Evolutionary conservation across 2,113 vertebrate species (phyloP).

Genomic region (Helogale parvula): DNA sequence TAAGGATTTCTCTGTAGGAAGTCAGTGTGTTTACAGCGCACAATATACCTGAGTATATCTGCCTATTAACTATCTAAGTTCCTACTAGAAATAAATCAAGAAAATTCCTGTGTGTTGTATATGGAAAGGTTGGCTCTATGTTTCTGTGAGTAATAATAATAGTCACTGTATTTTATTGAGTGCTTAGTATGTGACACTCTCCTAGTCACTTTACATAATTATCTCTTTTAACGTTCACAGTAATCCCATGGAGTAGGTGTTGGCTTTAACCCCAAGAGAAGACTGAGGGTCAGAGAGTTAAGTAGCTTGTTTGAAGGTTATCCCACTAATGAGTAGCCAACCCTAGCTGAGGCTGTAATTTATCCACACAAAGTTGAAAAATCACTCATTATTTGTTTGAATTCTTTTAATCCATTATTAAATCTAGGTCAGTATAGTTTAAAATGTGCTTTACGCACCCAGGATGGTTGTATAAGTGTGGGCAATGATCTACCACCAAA

Average conservation of each 20-base stretch:
- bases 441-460: not conserved
- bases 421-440: not conserved
- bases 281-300: not conserved
- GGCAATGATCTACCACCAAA: not conserved
- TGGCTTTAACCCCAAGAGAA: conserved; percentile 2
- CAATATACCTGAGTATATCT: not conserved
- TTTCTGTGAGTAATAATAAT: not conserved
- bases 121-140: not conserved
- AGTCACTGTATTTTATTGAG: not conserved
- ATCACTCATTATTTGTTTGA: not conserved
- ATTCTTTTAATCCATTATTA: not conserved
- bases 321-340: not conserved
- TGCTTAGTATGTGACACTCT: not conserved
- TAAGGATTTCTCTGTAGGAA: not conserved
- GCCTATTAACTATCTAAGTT: not conserved
- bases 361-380: not conserved
- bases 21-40: not conserved
- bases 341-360: not conserved
- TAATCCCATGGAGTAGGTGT: not conserved
- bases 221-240: not conserved
- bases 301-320: not conserved
- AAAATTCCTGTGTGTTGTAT: not conserved
- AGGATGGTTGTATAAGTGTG: not conserved
- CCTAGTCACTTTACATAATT: not conserved
- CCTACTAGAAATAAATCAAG: not conserved